Base-by-base conservation (phyloP, 2,797 vertebrate species). In the Cuculus canorus region DNA sequence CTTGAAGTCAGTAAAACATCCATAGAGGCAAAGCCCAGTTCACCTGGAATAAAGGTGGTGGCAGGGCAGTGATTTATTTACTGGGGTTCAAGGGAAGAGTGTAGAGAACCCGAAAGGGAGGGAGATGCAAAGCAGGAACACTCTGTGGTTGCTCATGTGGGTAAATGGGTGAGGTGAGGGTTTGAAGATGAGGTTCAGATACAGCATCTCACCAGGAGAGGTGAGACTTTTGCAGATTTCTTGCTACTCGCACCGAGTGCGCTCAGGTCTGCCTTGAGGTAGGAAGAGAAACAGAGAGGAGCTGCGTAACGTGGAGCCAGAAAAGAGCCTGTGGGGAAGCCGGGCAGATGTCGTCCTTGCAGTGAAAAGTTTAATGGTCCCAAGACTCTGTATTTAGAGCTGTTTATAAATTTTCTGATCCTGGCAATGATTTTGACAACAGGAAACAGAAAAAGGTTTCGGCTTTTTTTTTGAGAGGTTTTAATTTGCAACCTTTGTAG, bases 101-200 rank as follows among this genome's bases (percentile, higher is more conserved):
- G 9, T 35, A 28, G 24, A 72, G 77, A 66, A 73, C 75, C 5
- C 3, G 41, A 59, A 54, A 47, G 43, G 43, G 54, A 88, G 59
- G 57, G 7, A 57, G 82, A 61, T 5, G 57, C 65, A 59, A 41
- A 75, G 86, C 61, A 90, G 52, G 64, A 89, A 71, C 59, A 1
- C 43, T 21, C 79, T 85, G 89, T 23, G 87, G 90, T 65, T 86
- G 77, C 69, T 60, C 28, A 6, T 68, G 89, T 33, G 85, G 94
- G 94, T 79, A 48, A 66, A 25, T 3, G 39, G 69, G 17, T 4
- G 80, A 93, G 60, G 52, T 35, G 52, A 93, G 71, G 80, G 8
- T 84, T 86, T 56, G 63, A 39, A 72, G 66, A 50, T 76, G 92
- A 95, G 93, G 66, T 84, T 94, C 86, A 77, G 76, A 61, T 39